phyloP scores from a whole-genome alignment of 1,140 invertebrate genomes.

The Cheumatopsyche charites region DNA sequence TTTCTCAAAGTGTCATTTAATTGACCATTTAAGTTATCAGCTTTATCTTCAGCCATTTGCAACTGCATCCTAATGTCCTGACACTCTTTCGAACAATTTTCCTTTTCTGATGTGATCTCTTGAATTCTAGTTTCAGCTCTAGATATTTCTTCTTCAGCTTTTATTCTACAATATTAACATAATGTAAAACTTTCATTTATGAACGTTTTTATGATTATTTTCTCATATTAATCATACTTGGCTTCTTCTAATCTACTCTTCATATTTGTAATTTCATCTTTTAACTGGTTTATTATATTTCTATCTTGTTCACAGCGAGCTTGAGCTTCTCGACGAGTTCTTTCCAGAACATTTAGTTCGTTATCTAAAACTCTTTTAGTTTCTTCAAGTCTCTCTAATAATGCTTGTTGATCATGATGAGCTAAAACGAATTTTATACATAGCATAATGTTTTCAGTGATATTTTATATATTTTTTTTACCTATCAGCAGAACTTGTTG shows the following conservation, averaged over 20 bases:
- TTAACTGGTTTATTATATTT: conserved; percentile 70
- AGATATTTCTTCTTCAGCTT: conserved; percentile 73
- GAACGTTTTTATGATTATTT: background rate
- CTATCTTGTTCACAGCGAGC: conserved; percentile 75
- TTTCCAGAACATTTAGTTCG: conserved; percentile 72
- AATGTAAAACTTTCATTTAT: conserved; percentile 8
- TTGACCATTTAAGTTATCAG: conserved; percentile 73
- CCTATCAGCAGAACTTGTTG: conserved; percentile 84
- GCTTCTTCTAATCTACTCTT: conserved; percentile 73
- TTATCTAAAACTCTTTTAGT: conserved; percentile 72
- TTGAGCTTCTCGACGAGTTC: conserved; percentile 70
- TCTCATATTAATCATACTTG: conserved; percentile 59
- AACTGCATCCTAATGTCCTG: conserved; percentile 80
- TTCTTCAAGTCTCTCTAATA: conserved; percentile 76
- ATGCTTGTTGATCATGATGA: conserved; percentile 84
- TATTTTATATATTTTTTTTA: conserved; percentile 52
- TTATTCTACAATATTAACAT: conserved; percentile 53
- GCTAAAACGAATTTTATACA: conserved; percentile 58
- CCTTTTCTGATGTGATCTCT: conserved; percentile 74
- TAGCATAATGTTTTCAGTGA: background rate
- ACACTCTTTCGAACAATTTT: conserved; percentile 68
- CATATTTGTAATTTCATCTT: conserved; percentile 73
- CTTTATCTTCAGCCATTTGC: conserved; percentile 76
- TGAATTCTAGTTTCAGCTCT: conserved; percentile 73
- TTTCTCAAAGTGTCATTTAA: conserved; percentile 77